Conservation (phyloP, 2,797 vertebrate species). For the Carcharodon carcharias region DNA sequence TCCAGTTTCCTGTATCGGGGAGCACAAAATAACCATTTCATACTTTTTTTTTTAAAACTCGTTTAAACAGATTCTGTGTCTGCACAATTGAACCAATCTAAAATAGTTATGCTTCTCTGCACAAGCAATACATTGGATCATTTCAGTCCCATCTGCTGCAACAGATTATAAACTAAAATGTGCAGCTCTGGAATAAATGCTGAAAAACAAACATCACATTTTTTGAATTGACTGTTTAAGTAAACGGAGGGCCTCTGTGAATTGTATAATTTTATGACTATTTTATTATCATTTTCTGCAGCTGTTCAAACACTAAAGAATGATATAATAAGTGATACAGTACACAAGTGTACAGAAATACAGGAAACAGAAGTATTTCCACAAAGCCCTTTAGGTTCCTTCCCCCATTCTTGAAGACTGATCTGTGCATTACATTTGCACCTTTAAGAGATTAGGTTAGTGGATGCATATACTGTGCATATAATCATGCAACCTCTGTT, state of each 20-base stretch:
- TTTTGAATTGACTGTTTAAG: conserved; percentile 34
- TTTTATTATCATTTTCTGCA: conserved; percentile 37
- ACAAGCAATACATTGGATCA: conserved; percentile 31
- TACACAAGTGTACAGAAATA: neutral
- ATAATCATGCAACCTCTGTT: neutral
- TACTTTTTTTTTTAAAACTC: neutral
- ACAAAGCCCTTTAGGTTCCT: neutral
- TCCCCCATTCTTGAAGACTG: neutral
- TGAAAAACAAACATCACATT: conserved; percentile 35
- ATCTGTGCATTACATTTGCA: neutral
- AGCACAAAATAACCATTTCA: neutral
- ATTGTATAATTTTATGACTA: conserved; percentile 27
- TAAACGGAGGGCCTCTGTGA: conserved; percentile 32
- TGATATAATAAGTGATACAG: conserved; percentile 14
- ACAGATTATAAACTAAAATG: conserved; percentile 36
- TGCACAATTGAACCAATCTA: conserved; percentile 34
- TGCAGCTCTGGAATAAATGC: conserved; percentile 26
- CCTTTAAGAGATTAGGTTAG: neutral
- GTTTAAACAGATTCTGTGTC: conserved; percentile 19
- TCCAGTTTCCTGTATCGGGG: conserved; percentile 8
- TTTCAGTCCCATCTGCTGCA: conserved; percentile 33
- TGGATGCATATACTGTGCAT: neutral
- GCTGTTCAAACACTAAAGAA: conserved; percentile 23
- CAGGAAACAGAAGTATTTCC: neutral
- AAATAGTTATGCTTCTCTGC: conserved; percentile 30